Conservation (phyloP, 2,888 invertebrate genomes). For the Ormyrus pomaceus region DNA sequence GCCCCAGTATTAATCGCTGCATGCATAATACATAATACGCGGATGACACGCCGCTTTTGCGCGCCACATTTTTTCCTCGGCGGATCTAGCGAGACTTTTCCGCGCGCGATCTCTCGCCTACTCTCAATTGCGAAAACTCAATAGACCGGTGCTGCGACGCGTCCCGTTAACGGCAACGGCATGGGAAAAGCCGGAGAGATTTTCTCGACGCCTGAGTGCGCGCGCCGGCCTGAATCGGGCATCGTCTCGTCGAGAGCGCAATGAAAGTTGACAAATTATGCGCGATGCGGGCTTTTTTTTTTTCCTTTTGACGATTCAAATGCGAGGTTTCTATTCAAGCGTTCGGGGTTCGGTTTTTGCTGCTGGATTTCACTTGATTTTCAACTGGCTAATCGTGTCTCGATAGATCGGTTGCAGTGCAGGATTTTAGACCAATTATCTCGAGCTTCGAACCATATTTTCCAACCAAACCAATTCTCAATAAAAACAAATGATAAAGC, state of each 20-base stretch:
- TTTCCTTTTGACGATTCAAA: too few relatives aligned
- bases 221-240: neutral
- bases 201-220: constrained; percentile 5
- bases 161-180: neutral
- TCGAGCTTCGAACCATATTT: too few relatives aligned
- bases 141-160: constrained; percentile 36
- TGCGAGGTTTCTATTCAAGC: too few relatives aligned
- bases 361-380: too few relatives aligned
- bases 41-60: constrained; percentile 4
- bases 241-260: neutral
- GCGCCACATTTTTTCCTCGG: neutral
- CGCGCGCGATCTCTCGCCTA: constrained; percentile 16
- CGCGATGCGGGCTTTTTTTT: neutral
- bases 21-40: constrained; percentile 13
- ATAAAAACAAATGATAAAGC: too few relatives aligned
- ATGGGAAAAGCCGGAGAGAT: constrained; percentile 12
- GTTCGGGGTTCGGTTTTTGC: too few relatives aligned
- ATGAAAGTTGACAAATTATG: constrained; percentile 21
- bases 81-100: too few relatives aligned
- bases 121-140: constrained; percentile 44
- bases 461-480: too few relatives aligned
- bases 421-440: too few relatives aligned
- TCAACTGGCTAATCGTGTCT: too few relatives aligned
- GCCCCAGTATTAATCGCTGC: neutral
- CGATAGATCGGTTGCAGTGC: too few relatives aligned